Percentiles rank a stretch among this genome's conserved stretches.
These are phyloP conservation scores for Channa argus DNA, from an alignment of 2,113 vertebrate genomes.

Conservation along the genomic window DNA sequence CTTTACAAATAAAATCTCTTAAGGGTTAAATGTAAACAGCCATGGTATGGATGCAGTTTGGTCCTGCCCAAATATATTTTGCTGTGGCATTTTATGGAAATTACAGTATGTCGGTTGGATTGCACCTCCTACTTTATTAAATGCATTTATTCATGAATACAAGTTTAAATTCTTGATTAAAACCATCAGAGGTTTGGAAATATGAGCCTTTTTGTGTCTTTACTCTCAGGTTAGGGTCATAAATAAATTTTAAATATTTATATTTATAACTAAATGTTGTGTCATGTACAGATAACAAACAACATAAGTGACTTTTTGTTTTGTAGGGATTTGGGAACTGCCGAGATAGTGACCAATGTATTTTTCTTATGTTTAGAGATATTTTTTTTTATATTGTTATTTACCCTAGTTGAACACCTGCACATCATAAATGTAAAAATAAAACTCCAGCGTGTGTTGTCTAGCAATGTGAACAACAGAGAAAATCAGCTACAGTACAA, in stretches of 20 bases:
- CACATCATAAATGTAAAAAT: slow-evolving; percentile 27
- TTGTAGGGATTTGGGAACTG: not conserved
- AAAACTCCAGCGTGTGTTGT: slow-evolving; percentile 8
- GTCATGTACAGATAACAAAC: not conserved
- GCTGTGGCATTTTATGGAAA: too few species aligned
- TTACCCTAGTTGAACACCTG: slow-evolving; percentile 48
- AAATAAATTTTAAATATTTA: not conserved
- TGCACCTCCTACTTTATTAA: not conserved
- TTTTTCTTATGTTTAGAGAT: not conserved
- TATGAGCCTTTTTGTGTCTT: slow-evolving; percentile 5
- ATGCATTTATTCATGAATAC: slow-evolving; percentile 5
- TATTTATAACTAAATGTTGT: not conserved
- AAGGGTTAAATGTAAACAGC: slow-evolving; percentile 6
- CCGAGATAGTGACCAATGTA: not conserved
- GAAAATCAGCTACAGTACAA: not conserved
- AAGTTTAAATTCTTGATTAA: not conserved
- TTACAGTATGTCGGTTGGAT: too few species aligned
- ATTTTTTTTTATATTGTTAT: not conserved
- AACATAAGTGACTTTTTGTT: not conserved
- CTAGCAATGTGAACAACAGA: not conserved
- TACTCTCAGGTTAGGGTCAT: not conserved
- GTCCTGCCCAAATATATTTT: not conserved
- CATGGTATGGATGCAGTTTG: not conserved
- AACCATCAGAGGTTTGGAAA: not conserved
- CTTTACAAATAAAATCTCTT: not conserved